Evolutionary conservation across 2,888 invertebrate species (phyloP), one percentile per base, ranked within the genome.

Genomic region (Microctonus aethiopoides): DNA sequence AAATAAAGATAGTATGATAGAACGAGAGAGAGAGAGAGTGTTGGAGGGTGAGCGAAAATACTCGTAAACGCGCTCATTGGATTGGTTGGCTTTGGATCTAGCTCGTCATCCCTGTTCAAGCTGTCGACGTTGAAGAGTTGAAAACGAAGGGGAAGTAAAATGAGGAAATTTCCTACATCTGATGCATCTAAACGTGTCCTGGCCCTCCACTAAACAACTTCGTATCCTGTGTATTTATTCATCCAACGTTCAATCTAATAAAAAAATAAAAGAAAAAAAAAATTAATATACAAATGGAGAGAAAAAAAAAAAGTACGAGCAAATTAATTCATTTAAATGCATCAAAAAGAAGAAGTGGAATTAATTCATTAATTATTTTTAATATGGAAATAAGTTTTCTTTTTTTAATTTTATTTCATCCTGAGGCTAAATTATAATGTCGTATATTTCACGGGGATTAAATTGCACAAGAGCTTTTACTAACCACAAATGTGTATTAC

Each of bases 1-100:
- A 56, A 70, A 69, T 64, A 71, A 51, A 70, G 32, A 54, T 67
- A 63, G n/a, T n/a, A n/a, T n/a, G n/a, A n/a, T n/a, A 46, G 46
- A n/a, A 60, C 16, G 46, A 41, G 46, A 56, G 71, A 69, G 66
- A 71, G 56, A 70, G 32, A 54, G 69, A 63, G n/a, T n/a, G n/a
- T n/a, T n/a, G n/a, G n/a, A n/a, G n/a, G n/a, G n/a, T n/a, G n/a
- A n/a, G n/a, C n/a, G n/a, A 29, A 62, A 46, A 52, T 51, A 52
- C 63, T 57, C 32, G 57, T 29, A n/a, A 57, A 57, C 16, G 46
- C 46, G 39, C 62, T 24, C 39, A 24, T 41, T 62, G 41, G 41
- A 62, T 62, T 62, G 62, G 62, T 62, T 62, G 41, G 39, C 60
- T 60, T 60, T 36, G 60, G 34, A 36, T 36, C 36, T 60, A 34